These are phyloP conservation scores for Zoroaster sp. DNA, from an alignment of 53 echinoderm and acorn worm genomes.

Conservation along the genomic window DNA sequence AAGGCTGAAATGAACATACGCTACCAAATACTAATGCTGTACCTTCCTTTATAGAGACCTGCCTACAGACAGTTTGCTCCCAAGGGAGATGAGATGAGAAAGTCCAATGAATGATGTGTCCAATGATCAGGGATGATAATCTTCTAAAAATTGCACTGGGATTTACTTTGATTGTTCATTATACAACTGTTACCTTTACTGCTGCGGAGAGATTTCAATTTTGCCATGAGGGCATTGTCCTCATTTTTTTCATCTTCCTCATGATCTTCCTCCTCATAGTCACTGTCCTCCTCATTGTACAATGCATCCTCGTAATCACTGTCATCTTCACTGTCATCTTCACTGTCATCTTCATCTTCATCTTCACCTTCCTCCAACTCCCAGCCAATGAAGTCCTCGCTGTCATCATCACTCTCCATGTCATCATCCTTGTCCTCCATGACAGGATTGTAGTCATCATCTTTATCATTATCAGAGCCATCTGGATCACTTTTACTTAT, in stretches of 20 bases:
- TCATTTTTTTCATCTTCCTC: not conserved
- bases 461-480: not conserved
- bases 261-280: not conserved
- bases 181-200: not conserved
- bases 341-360: constrained; percentile 19
- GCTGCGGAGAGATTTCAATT: not conserved
- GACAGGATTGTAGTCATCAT: constrained; percentile 10
- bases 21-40: too few species aligned
- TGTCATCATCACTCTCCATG: not conserved
- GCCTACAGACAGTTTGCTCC: too few species aligned
- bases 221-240: not conserved
- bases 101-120: too few species aligned
- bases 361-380: constrained; percentile 33
- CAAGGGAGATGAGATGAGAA: too few species aligned
- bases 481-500: not conserved
- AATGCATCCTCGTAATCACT: not conserved
- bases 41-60: too few species aligned
- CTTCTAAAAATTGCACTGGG: too few species aligned
- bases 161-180: too few species aligned
- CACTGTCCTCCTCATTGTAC: constrained; percentile 1
- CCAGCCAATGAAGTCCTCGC: constrained; percentile 21
- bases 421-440: not conserved
- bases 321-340: not conserved
- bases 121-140: too few species aligned
- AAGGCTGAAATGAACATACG: too few species aligned